phyloP scores from a whole-genome alignment of 1,140 invertebrate genomes.

The Dreissena rostriformis region DNA sequence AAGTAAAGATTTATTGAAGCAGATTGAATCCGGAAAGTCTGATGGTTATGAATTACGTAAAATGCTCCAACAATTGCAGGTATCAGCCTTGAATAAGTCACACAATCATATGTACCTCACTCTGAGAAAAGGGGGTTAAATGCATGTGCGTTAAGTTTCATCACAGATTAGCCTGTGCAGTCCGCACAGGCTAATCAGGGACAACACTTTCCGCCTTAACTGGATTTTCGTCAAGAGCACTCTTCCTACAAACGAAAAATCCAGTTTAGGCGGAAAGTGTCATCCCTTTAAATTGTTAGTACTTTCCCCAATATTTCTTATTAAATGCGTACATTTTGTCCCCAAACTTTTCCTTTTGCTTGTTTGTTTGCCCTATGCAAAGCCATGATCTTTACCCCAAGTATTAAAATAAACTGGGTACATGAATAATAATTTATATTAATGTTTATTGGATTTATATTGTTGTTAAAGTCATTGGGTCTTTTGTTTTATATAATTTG shows the following conservation, averaged over 20 bases:
- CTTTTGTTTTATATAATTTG: neutral
- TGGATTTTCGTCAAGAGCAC: neutral
- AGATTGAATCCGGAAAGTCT: neutral
- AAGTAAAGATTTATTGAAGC: neutral
- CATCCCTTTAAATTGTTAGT: too few relatives aligned
- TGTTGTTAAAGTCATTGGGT: neutral
- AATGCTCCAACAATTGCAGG: neutral
- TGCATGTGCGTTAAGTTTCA: neutral
- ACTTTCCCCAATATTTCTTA: too few relatives aligned
- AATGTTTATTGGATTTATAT: too few relatives aligned
- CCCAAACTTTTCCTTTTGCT: too few relatives aligned
- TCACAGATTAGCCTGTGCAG: neutral
- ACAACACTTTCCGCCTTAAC: neutral
- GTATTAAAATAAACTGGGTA: too few relatives aligned
- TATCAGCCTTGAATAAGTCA: neutral
- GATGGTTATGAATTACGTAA: conserved; percentile 20
- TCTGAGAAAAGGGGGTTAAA: too few relatives aligned
- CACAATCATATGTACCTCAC: neutral
- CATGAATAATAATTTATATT: too few relatives aligned
- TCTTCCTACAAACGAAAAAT: neutral
- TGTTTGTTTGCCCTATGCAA: too few relatives aligned
- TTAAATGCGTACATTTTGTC: too few relatives aligned
- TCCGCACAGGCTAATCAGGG: neutral
- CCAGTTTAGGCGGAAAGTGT: neutral
- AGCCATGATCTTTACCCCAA: too few relatives aligned